Evolutionary conservation across 2,888 invertebrate species (phyloP), one percentile per base, ranked within the genome.

Genomic region (Phytoseiulus persimilis): DNA sequence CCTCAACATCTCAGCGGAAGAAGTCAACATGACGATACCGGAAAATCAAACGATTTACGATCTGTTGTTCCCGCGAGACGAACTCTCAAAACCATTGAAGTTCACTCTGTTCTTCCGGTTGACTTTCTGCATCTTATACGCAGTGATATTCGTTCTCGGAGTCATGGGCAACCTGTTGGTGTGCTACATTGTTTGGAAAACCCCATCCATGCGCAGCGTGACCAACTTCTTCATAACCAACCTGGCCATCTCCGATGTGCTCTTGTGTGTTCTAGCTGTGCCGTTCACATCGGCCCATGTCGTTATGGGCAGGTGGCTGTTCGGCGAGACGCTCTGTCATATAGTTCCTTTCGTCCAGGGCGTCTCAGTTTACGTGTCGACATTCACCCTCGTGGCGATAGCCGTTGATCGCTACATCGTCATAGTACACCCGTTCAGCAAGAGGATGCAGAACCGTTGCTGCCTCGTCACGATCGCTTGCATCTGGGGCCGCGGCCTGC

Each of bases 171-270:
- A 98, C 93, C 94, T 95, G 0, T 93, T 98, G 32, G 98, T 98
- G 39, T 97, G 97, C 92, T 98, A 95, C 92, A 98, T 98, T 31
- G 98, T 99, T 14, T 94, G 96, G 65, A 94, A 96, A 46, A 98
- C 97, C 93, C 95, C 95, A 91, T 96, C 96, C 45, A 98, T 99
- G 98, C 98, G 98, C 92, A 98, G 98, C 0, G 98, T 98, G 83
- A 99, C 98, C 5, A 99, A 98, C 93, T 95, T 98, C 90, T 98
- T 98, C 93, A 98, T 99, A 92, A 96, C 97, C 84, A 99, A 98
- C 93, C 94, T 99, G 92, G 98, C 98, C 0, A 94, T 98, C 83
- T 97, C 98, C 23, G 98, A 99, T 93, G 96, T 98, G 89, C 93
- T 98, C 89, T 94, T 99, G 91, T 98, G 98, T 93, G 94, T 96